phyloP scores from a whole-genome alignment of 1,140 invertebrate species.

The Sitophilus oryzae region DNA sequence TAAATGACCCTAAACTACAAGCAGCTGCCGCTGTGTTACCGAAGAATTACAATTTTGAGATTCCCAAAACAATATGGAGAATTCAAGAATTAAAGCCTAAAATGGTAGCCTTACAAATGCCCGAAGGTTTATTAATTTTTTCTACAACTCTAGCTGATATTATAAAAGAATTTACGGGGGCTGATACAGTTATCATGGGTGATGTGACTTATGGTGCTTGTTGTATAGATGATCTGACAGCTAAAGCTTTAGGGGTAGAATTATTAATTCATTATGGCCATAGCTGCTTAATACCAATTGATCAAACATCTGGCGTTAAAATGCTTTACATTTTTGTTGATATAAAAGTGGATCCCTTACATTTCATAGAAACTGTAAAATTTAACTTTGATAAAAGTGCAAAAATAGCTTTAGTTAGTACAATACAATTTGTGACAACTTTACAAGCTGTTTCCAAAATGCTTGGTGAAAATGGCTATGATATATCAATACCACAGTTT shows the following conservation, averaged over 20 bases:
- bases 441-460: conserved; percentile 72
- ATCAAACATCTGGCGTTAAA: conserved; percentile 83
- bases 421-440: conserved; percentile 95
- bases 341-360: conserved; percentile 84
- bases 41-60: conserved; percentile 97
- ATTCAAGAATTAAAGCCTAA: conserved; percentile 76
- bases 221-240: conserved; percentile 98
- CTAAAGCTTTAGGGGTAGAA: conserved; percentile 82
- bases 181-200: conserved; percentile 95
- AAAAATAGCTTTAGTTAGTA: conserved; percentile 82
- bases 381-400: conserved; percentile 64
- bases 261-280: conserved; percentile 97
- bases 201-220: conserved; percentile 98
- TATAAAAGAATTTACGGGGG: conserved; percentile 85
- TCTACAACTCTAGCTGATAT: conserved; percentile 92
- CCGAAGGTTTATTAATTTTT: conserved; percentile 90
- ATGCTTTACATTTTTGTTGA: conserved; percentile 95
- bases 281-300: conserved; percentile 94
- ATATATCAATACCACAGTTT: conserved; percentile 80
- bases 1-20: conserved; percentile 72
- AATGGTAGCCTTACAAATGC: conserved; percentile 92
- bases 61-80: conserved; percentile 97
- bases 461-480: conserved; percentile 67
- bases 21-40: conserved; percentile 72
- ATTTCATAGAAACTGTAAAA: conserved; percentile 88